These are phyloP conservation scores for Carpatolechia fugitivella DNA, from an alignment of 2,888 invertebrate species.

Conservation along the genomic window DNA sequence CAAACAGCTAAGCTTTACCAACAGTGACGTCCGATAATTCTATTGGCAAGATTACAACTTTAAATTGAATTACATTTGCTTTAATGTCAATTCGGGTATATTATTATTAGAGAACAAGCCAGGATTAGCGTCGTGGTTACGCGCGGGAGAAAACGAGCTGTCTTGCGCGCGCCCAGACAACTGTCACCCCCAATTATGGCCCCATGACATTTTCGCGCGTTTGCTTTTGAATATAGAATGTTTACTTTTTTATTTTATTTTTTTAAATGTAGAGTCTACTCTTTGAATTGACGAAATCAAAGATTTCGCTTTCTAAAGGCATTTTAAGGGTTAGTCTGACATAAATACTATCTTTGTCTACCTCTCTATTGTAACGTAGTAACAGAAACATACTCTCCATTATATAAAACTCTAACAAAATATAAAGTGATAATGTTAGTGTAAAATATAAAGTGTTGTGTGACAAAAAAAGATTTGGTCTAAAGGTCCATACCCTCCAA, in stretches of 20 bases:
- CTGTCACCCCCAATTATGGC: constrained; percentile 74
- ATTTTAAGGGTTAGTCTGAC: too few relatives aligned
- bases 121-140: constrained; percentile 61
- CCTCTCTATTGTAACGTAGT: too few relatives aligned
- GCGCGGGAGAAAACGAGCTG: constrained; percentile 61
- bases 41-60: constrained; percentile 30
- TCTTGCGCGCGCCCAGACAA: constrained; percentile 54
- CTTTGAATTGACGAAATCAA: too few relatives aligned
- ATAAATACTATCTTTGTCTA: too few relatives aligned
- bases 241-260: constrained; percentile 37
- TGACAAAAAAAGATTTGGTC: too few relatives aligned
- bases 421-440: too few relatives aligned
- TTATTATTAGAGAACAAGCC: constrained; percentile 56
- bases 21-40: constrained; percentile 13
- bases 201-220: constrained; percentile 67
- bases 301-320: too few relatives aligned
- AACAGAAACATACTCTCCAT: too few relatives aligned
- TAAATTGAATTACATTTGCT: constrained; percentile 52
- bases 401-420: too few relatives aligned
- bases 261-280: background rate
- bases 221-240: constrained; percentile 69
- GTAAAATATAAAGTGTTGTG: too few relatives aligned
- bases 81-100: constrained; percentile 51
- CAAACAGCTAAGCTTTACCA: background rate
- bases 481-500: too few relatives aligned